Base-by-base conservation (phyloP, 1,140 invertebrate genomes). In the Lucilia sericata region DNA sequence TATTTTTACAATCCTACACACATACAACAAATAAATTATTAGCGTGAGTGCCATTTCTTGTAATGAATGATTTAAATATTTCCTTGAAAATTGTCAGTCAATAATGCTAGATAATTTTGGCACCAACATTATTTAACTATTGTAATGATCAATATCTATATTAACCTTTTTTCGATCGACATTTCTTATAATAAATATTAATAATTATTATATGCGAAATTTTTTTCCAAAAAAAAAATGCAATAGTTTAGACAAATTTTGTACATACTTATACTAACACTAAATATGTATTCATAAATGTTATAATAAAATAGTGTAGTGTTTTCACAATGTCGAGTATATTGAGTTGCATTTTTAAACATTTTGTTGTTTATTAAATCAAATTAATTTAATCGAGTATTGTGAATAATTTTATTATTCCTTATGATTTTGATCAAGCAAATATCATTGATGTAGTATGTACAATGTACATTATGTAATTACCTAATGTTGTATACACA, bases 21-120 rank as follows among this genome's bases (percentile, higher is more conserved):
- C 51, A 55, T 55, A 42, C 42, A 7, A 42, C 5, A 13, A 74
- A 74, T 12, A 17, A 74, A 74, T 30, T 19, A 13, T 34, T 34
- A 76, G 74, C 74, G 36, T 76, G 74, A 76, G 74, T 76, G 74
- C 74, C 74, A 76, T 76, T 76, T 42, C 30, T 76, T 42, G 13
- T 55, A 55, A 55, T 55, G 17, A 55, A 55, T 55, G 12, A 55
- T 55, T 55, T 17, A 55, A 17, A 55, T 55, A 55, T 55, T 12
- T 55, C 17, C 8, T n/a, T 55, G 17, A 55, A 55, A 55, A 55
- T 55, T 55, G 9, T 55, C 51, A 13, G 17, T 55, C 42, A 42
- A 55, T 55, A 17, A 55, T 55, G 5, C 12, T 14, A 55, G 5
- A 55, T 55, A 17, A 55, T 17, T n/a, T 55, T 17, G 51, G 51